Percentiles rank a stretch among this genome's conserved stretches.
These are phyloP conservation scores for Lipotes vexillifer DNA, from an alignment of 2,113 vertebrate genomes.

Conservation along the genomic window DNA sequence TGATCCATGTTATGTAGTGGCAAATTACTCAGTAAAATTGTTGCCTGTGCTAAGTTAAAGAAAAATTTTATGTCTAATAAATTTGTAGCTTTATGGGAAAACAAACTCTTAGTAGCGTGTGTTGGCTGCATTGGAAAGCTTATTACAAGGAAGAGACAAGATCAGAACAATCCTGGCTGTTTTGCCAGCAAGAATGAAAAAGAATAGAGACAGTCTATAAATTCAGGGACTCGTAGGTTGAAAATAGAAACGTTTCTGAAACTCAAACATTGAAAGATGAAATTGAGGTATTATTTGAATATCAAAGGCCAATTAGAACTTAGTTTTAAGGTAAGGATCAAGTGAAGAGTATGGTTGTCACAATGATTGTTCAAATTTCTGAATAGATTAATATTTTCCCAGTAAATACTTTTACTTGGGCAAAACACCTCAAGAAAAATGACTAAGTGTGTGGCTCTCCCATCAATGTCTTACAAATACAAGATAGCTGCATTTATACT, in stretches of 20 bases:
- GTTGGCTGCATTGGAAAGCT: neutral
- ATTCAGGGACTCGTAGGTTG: neutral
- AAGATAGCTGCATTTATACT: neutral
- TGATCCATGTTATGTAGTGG: neutral
- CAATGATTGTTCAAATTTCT: neutral
- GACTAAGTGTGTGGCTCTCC: neutral
- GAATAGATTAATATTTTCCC: neutral
- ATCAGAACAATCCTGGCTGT: neutral
- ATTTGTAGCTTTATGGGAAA: neutral
- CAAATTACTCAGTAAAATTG: neutral
- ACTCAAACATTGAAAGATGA: neutral
- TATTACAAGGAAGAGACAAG: neutral
- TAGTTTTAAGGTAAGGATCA: neutral
- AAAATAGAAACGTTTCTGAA: neutral
- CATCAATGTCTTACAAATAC: neutral
- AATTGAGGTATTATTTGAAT: neutral
- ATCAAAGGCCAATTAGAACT: neutral
- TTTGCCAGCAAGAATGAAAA: neutral
- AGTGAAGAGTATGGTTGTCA: neutral
- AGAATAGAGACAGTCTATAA: neutral
- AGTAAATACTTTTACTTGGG: neutral
- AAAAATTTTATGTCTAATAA: neutral
- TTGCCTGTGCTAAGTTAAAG: neutral
- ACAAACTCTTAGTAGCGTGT: neutral
- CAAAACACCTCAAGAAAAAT: neutral